Evolutionary conservation across 2,888 invertebrate genomes (phyloP), one percentile per base, ranked within the genome.

Genomic region (Cryptus armator): DNA sequence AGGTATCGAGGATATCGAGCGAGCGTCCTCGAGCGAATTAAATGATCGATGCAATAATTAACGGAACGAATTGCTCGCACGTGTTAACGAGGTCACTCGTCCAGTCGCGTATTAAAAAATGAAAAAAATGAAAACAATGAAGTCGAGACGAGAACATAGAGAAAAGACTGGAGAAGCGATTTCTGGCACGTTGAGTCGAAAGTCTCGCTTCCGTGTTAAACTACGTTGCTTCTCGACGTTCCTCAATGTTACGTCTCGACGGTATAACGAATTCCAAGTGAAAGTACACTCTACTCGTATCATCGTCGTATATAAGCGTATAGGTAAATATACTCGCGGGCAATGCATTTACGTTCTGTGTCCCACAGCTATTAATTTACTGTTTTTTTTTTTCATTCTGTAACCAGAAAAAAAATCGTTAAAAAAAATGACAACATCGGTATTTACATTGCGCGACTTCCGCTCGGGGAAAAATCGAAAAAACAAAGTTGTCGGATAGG

Each of bases 231-330:
- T 84, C 81, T 81, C 77, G 32, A 70, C 75, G 74, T 81, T 78
- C 78, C 84, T 81, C 85, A 82, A 85, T 82, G 85, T 85, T 85
- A 85, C 82, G 85, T 85, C 81, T 75, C 51, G 79, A 51, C 29
- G 82, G 78, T 68, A 80, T 85, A 85, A 85, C 71, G 79, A 85
- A 85, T 85, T 85, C 85, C 82, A 70, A 85, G 85, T 85, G 85
- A 85, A 85, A 85, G 85, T 85, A 71, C 59, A 72, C 46, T 16
- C 46, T n/a, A 70, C 66, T 19, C 53, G 79, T 82, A 85, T 78
- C 75, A 74, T 71, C 84, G 81, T 66, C 74, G 74, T 64, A 72
- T 64, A 72, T 37, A 44, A 46, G 64, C 46, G 48, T 51, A 37
- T 59, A 48, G 37, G 43, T 66, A 51, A 62, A 77, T 77, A 75